Percentiles rank a stretch among this genome's conserved stretches.
Conservation (phyloP, 1,140 invertebrate genomes). For the Atopsyche davidsoni region DNA sequence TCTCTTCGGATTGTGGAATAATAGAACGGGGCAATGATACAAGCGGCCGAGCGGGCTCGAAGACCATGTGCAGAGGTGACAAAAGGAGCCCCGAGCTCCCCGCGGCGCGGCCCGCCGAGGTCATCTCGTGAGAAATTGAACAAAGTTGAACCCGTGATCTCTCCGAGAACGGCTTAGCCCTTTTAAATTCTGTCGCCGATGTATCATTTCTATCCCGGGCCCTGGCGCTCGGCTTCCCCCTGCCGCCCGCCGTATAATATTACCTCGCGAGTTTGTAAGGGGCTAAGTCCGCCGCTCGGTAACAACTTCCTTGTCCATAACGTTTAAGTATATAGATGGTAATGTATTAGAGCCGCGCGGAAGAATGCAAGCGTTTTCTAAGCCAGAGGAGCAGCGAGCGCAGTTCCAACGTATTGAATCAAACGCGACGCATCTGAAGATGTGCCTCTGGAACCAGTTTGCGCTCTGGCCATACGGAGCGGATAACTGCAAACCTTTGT, state of each 20-base stretch:
- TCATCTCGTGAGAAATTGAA: slow-evolving; percentile 8
- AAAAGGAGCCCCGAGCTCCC: slow-evolving; percentile 11
- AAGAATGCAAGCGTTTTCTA: slow-evolving; percentile 21
- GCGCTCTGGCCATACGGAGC: slow-evolving; percentile 20
- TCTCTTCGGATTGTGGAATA: neutral
- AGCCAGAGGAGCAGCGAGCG: no score
- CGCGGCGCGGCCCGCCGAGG: slow-evolving; percentile 3
- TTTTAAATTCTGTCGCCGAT: slow-evolving; percentile 1
- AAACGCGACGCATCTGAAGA: slow-evolving; percentile 28
- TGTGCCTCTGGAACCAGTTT: slow-evolving; percentile 26
- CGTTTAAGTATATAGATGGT: slow-evolving; percentile 11
- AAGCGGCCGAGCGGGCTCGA: no score
- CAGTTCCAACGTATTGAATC: slow-evolving; percentile 25
- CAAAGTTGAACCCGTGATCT: slow-evolving; percentile 11
- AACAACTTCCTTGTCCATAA: slow-evolving; percentile 18
- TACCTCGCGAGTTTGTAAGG: neutral
- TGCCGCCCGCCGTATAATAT: neutral
- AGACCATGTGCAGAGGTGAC: no score
- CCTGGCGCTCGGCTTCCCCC: neutral
- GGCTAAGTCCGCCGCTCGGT: neutral
- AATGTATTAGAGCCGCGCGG: slow-evolving; percentile 15
- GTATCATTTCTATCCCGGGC: slow-evolving; percentile 9
- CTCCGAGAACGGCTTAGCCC: slow-evolving; percentile 12
- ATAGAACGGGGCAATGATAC: no score
- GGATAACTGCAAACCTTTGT: neutral